These are phyloP conservation scores for Variabilichromis moorii DNA, from an alignment of 2,113 vertebrate species.

Conservation along the genomic window DNA sequence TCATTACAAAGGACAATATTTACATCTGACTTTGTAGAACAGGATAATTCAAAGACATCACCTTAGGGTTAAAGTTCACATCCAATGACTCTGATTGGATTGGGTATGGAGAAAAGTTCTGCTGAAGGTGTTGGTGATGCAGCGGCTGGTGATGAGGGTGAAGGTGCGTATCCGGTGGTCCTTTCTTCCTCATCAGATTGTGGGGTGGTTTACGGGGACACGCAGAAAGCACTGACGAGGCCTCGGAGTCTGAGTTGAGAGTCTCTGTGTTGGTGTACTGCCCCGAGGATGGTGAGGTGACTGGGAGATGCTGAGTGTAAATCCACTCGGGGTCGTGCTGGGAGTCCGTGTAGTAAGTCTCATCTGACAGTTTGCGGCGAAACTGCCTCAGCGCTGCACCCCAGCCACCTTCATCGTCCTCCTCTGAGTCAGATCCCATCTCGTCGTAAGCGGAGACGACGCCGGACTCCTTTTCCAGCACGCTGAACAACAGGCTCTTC, in stretches of 20 bases:
- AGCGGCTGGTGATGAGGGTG: constrained; percentile 47
- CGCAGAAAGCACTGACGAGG: constrained; percentile 74
- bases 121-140: constrained; percentile 41
- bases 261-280: constrained; percentile 83
- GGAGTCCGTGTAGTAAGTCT: constrained; percentile 72
- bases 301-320: constrained; percentile 68
- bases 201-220: constrained; percentile 57
- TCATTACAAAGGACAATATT: not conserved
- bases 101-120: constrained; percentile 35
- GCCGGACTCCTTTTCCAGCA: constrained; percentile 82
- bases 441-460: constrained; percentile 85
- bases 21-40: not conserved
- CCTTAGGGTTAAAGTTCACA: constrained; percentile 89
- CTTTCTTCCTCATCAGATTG: constrained; percentile 70
- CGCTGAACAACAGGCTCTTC: constrained; percentile 82
- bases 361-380: constrained; percentile 60
- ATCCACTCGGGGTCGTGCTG: constrained; percentile 74
- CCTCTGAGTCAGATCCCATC: constrained; percentile 83
- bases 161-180: constrained; percentile 32
- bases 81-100: constrained; percentile 73
- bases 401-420: constrained; percentile 66
- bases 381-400: constrained; percentile 57
- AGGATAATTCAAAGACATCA: not conserved
- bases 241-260: constrained; percentile 84
- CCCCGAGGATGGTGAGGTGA: constrained; percentile 77